Percentiles rank a stretch among this genome's conserved stretches.
Conservation (phyloP, 30 jellyfish, hydroid and myxozoan genomes). For the Aurelia sp. region DNA sequence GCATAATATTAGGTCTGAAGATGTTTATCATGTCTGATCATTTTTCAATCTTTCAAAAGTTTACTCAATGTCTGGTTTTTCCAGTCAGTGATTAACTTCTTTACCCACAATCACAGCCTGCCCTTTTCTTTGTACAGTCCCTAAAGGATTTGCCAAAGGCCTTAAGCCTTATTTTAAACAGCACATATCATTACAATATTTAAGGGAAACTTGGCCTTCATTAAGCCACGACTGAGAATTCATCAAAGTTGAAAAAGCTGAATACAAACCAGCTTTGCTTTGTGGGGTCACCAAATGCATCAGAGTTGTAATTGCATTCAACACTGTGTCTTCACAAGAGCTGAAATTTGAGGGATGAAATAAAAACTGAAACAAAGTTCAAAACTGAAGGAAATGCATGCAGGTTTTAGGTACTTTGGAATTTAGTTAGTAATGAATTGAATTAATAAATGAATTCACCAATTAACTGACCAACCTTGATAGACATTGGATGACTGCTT, state of each 20-base stretch:
- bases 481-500: slow-evolving; percentile 61
- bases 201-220: not conserved
- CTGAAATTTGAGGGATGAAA: slow-evolving; percentile 1
- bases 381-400: not conserved
- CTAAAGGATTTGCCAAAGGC: too few relatives aligned
- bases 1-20: not conserved
- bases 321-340: slow-evolving; percentile 79
- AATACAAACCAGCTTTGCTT: slow-evolving; percentile 59
- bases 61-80: too few relatives aligned
- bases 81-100: too few relatives aligned
- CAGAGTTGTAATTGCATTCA: slow-evolving; percentile 82
- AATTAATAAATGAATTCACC: not conserved
- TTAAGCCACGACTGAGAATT: too few relatives aligned
- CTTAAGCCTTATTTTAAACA: too few relatives aligned
- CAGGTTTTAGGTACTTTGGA: too few relatives aligned
- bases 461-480: slow-evolving; percentile 68
- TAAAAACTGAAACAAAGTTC: not conserved
- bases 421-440: too few relatives aligned
- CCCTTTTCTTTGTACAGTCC: too few relatives aligned
- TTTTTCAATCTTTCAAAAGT: too few relatives aligned
- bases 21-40: too few relatives aligned
- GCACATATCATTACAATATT: too few relatives aligned
- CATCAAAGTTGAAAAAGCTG: not conserved
- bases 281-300: slow-evolving; percentile 67
- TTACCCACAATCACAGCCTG: too few relatives aligned